Percentiles rank a stretch among this genome's conserved stretches.
These are phyloP conservation scores for Ennomos erosarius DNA, from an alignment of 2,888 invertebrate species.

Conservation along the genomic window DNA sequence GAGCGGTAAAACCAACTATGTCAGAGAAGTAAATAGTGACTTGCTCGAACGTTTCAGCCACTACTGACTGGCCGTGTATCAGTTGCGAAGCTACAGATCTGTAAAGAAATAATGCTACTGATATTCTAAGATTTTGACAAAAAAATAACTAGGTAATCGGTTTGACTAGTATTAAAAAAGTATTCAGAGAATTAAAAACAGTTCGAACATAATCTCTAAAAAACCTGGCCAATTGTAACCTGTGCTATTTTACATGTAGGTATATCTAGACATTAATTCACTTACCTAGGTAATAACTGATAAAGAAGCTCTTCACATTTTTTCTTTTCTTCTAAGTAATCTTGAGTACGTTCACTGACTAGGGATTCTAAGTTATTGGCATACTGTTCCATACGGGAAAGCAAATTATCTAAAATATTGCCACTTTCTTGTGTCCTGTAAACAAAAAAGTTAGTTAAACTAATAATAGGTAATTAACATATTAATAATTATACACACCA, in stretches of 20 bases:
- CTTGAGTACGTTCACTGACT: conserved; percentile 98
- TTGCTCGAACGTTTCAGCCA: conserved; percentile 96
- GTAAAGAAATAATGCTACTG: background rate
- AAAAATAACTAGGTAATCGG: too few relatives aligned
- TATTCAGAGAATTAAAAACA: background rate
- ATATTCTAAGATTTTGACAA: too few relatives aligned
- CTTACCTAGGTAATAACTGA: conserved; percentile 96
- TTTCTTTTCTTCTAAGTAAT: conserved; percentile 98
- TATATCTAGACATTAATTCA: conserved; percentile 42
- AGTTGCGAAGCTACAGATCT: conserved; percentile 95
- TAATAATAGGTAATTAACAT: too few relatives aligned
- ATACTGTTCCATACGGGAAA: conserved; percentile 99
- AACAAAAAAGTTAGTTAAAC: conserved; percentile 27
- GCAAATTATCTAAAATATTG: conserved; percentile 97
- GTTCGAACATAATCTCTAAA: background rate
- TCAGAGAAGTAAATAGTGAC: conserved; percentile 98
- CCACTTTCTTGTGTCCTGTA: conserved; percentile 94
- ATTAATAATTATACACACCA: too few relatives aligned
- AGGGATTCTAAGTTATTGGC: conserved; percentile 98
- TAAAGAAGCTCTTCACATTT: conserved; percentile 99
- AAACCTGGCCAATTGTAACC: too few relatives aligned
- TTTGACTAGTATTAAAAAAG: too few relatives aligned
- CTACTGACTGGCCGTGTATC: conserved; percentile 94
- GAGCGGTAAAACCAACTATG: conserved; percentile 95
- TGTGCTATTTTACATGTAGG: background rate